Conservation (phyloP, 64 coral and sea anemone species). For the Acropora yongei region DNA sequence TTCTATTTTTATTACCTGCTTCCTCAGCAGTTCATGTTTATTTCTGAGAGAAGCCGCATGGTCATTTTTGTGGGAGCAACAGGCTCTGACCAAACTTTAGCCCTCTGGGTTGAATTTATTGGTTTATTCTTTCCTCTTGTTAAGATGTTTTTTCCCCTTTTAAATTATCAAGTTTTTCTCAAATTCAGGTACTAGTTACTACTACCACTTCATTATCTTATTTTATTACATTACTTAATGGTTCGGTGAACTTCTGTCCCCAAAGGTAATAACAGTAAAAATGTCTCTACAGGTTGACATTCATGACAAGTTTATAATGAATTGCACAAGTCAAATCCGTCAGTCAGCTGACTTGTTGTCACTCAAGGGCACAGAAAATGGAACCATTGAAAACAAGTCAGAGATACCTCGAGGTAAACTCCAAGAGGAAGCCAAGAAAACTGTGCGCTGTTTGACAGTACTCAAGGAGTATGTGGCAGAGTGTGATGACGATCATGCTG, state of each 20-base stretch:
- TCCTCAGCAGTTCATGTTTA: too few relatives aligned
- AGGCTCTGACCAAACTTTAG: too few relatives aligned
- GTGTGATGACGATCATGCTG: constrained; percentile 97
- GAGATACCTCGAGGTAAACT: constrained; percentile 33
- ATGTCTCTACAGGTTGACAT: constrained; percentile 85
- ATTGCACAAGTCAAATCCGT: constrained; percentile 84
- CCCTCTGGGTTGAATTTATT: too few relatives aligned
- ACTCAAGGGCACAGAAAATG: constrained; percentile 43
- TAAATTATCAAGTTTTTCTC: background rate
- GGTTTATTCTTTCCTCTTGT: too few relatives aligned
- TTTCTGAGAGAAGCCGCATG: too few relatives aligned
- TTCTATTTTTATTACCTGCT: too few relatives aligned
- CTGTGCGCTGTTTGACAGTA: constrained; percentile 94
- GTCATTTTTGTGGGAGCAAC: too few relatives aligned
- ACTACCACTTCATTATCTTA: too few relatives aligned
- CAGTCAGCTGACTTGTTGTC: constrained; percentile 84
- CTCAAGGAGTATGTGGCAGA: constrained; percentile 96
- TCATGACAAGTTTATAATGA: constrained; percentile 94
- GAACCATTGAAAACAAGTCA: constrained; percentile 57
- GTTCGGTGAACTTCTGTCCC: too few relatives aligned
- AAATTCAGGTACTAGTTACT: too few relatives aligned
- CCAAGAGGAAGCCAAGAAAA: constrained; percentile 85
- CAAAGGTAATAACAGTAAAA: background rate
- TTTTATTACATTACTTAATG: too few relatives aligned
- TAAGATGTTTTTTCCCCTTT: background rate